Percentiles rank a stretch among this genome's conserved stretches.
Conservation (phyloP, 2,797 vertebrate genomes). For the Australoheros facetus region DNA sequence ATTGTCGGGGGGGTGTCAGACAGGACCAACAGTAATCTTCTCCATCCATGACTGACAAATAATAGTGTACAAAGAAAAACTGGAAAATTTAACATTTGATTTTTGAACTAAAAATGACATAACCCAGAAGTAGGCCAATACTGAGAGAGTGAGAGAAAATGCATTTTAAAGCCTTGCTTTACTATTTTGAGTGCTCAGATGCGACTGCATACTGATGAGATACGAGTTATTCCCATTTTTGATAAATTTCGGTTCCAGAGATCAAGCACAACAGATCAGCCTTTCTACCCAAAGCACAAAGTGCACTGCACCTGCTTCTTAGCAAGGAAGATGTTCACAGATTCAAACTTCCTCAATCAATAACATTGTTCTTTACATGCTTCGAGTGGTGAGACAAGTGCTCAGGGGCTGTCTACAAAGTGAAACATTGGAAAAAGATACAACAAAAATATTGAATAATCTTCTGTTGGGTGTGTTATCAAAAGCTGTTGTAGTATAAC, state of each 20-base stretch:
- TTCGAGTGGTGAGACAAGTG: not conserved
- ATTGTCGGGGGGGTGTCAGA: too few species aligned
- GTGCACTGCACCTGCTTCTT: not conserved
- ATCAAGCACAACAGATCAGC: not conserved
- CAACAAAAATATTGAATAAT: not conserved
- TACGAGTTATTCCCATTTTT: not conserved
- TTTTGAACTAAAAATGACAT: too few species aligned
- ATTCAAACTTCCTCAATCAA: not conserved
- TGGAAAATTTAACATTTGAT: too few species aligned
- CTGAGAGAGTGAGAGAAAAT: not conserved
- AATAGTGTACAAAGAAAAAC: not conserved
- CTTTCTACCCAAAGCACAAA: not conserved
- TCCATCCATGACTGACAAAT: not conserved
- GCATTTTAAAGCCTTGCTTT: not conserved
- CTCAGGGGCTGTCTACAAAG: not conserved
- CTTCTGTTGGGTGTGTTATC: not conserved
- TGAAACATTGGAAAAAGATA: not conserved
- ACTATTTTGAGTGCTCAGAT: not conserved
- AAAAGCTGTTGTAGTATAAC: not conserved
- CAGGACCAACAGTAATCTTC: not conserved
- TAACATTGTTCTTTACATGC: not conserved
- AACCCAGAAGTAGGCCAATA: too few species aligned
- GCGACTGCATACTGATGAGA: not conserved
- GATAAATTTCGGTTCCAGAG: not conserved
- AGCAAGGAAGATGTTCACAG: not conserved